Evolutionary conservation across 2,797 vertebrate species (phyloP).

Genomic region (Dendrocincla tyrannina): DNA sequence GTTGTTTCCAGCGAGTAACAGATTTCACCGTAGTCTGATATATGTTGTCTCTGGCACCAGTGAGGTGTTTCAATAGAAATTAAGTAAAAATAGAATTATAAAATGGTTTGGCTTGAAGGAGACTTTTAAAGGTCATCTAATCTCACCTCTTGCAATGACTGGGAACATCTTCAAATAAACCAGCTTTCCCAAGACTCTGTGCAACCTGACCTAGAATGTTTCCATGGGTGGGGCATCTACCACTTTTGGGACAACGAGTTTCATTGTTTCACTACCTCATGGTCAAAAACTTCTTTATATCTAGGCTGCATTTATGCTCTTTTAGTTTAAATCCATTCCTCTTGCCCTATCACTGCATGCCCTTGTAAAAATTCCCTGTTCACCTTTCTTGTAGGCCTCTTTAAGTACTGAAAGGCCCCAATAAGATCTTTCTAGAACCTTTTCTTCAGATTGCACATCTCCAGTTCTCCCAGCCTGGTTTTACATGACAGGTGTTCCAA

Average conservation of each 20-base stretch:
- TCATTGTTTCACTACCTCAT: not conserved
- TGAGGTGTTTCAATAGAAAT: not conserved
- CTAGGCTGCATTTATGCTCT: not conserved
- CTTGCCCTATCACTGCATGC: not conserved
- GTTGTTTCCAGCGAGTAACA: not conserved
- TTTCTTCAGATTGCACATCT: not conserved
- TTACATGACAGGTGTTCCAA: not conserved
- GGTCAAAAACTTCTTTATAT: not conserved
- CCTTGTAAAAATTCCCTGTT: not conserved
- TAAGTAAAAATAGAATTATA: not conserved
- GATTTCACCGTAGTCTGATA: not conserved
- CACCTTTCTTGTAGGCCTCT: not conserved
- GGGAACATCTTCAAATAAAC: not conserved
- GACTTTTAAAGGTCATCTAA: not conserved
- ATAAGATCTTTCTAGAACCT: fast-evolving
- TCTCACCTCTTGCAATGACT: not conserved
- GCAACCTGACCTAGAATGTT: not conserved
- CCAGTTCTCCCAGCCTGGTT: not conserved
- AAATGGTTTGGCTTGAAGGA: not conserved
- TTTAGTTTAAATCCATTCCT: not conserved
- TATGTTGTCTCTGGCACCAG: not conserved
- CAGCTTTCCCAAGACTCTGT: not conserved
- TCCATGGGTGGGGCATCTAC: not conserved
- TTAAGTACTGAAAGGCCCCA: not conserved
- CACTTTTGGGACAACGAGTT: not conserved